Percentiles rank a stretch among this genome's conserved stretches.
Evolutionary conservation across 2,888 invertebrate genomes (phyloP).

Genomic region (Balanococcus diminutus): DNA sequence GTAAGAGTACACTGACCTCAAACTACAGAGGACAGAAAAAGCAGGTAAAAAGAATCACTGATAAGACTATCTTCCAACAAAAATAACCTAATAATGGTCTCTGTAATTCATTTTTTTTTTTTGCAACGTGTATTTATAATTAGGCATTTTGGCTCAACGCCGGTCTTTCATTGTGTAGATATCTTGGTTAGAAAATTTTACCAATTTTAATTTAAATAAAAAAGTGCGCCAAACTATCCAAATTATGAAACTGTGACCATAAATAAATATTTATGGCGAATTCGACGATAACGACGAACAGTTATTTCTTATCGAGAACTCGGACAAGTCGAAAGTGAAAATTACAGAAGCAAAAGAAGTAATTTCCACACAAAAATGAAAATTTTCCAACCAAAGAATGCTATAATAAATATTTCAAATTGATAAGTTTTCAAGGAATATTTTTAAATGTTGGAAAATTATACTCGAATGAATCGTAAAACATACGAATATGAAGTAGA

Average conservation of each 20-base stretch:
- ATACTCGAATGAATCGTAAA: too few species aligned
- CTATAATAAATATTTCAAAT: too few species aligned
- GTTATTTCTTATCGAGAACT: not conserved
- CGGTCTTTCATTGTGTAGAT: not conserved
- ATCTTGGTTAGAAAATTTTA: not conserved
- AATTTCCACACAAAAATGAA: not conserved
- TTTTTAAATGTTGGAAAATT: not conserved
- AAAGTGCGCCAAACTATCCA: not conserved
- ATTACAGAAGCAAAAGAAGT: not conserved
- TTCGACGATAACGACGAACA: not conserved
- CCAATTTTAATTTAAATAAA: conserved; percentile 4
- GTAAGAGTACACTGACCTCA: not conserved
- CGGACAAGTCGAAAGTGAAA: not conserved
- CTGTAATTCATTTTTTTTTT: not conserved
- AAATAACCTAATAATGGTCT: not conserved
- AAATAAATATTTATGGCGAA: not conserved
- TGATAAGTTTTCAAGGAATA: not conserved
- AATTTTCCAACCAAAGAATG: not conserved
- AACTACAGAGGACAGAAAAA: not conserved
- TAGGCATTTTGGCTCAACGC: conserved; percentile 18
- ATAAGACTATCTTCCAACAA: not conserved
- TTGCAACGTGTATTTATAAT: not conserved
- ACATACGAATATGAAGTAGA: not conserved
- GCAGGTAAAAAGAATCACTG: not conserved
- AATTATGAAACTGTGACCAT: not conserved